Evolutionary conservation across 2,888 invertebrate species (phyloP).

Genomic region (Ashinkailepas kermadecensis): DNA sequence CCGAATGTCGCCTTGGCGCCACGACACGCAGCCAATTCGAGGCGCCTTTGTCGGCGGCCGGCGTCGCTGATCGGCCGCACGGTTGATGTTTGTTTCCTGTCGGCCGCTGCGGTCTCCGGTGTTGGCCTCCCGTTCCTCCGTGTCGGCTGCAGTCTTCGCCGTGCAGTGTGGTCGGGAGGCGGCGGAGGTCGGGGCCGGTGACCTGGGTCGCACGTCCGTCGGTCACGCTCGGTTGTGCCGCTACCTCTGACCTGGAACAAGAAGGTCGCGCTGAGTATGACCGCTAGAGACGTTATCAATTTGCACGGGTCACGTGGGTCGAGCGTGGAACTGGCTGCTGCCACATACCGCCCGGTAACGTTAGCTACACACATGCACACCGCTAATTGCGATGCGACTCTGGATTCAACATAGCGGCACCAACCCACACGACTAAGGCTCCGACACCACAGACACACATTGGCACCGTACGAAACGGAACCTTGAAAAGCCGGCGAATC

Average conservation of each 20-base stretch:
- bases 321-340: background rate
- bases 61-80: background rate
- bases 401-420: too few species aligned
- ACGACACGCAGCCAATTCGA: too few species aligned
- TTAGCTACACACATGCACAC: too few species aligned
- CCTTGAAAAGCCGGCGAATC: background rate
- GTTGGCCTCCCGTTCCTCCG: background rate
- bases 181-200: background rate
- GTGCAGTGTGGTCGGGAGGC: background rate
- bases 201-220: background rate
- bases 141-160: background rate
- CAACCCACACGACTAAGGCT: background rate
- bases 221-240: background rate
- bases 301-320: background rate
- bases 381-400: too few species aligned
- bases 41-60: background rate
- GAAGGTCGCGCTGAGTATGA: background rate
- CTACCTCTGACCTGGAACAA: slow-evolving; percentile 11
- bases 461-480: background rate
- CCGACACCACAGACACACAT: background rate
- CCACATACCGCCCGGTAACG: too few species aligned
- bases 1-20: too few species aligned
- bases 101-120: background rate
- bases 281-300: background rate
- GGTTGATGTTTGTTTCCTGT: background rate